These are phyloP conservation scores for Gastrophryne carolinensis DNA, from an alignment of 2,797 vertebrate genomes.

Conservation along the genomic window DNA sequence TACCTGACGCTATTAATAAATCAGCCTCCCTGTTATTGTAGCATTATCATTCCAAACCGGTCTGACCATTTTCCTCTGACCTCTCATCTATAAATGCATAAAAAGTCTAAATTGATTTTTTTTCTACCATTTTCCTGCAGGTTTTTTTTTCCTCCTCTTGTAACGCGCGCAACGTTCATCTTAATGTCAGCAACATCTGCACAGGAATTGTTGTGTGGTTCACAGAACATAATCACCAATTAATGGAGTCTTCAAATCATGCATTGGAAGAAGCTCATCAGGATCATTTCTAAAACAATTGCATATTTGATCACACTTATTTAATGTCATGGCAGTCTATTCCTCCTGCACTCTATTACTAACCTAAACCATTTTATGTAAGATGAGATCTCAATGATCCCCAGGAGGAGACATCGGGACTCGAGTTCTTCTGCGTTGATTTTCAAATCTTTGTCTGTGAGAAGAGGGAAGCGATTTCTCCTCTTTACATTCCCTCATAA, in stretches of 20 bases:
- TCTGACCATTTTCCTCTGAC: no score
- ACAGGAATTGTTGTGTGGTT: slow-evolving; percentile 60
- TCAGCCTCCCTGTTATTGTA: no score
- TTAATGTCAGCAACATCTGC: slow-evolving; percentile 67
- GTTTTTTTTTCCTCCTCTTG: slow-evolving; percentile 51
- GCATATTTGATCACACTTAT: slow-evolving; percentile 50
- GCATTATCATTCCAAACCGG: no score
- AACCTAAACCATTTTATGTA: slow-evolving; percentile 47
- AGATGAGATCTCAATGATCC: slow-evolving; percentile 51
- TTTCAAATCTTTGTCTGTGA: slow-evolving; percentile 44
- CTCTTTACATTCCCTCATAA: slow-evolving; percentile 51
- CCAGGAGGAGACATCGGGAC: slow-evolving; percentile 47
- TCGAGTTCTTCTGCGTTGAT: slow-evolving; percentile 38
- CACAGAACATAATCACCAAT: slow-evolving; percentile 64
- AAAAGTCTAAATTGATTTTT: no score
- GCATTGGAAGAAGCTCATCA: slow-evolving; percentile 56
- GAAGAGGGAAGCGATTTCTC: slow-evolving; percentile 44
- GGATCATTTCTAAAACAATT: slow-evolving; percentile 53
- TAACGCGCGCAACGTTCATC: slow-evolving; percentile 58
- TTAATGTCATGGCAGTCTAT: slow-evolving; percentile 42
- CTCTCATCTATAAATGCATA: no score
- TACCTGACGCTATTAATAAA: no score
- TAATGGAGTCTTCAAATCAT: slow-evolving; percentile 60
- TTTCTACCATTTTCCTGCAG: neutral
- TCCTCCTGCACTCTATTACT: slow-evolving; percentile 42